phyloP scores from a whole-genome alignment of 2,797 vertebrate species.

The Lateolabrax maculatus region DNA sequence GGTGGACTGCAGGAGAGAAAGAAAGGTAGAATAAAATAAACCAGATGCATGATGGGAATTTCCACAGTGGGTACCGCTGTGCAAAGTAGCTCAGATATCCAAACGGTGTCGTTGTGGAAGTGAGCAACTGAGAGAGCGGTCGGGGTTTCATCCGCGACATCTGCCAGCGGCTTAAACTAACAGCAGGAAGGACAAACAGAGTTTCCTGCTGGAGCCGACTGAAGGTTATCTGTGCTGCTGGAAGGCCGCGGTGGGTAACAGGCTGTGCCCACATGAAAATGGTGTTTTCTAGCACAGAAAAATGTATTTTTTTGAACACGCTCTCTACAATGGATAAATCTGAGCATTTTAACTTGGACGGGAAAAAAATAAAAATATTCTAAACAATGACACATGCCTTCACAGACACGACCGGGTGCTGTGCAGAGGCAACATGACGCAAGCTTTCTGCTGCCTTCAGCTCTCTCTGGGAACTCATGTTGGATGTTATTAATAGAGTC shows the following conservation, averaged over 20 bases:
- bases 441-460: not conserved
- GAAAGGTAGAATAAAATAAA: not conserved
- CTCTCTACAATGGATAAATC: not conserved
- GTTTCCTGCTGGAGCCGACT: slow-evolving; percentile 36
- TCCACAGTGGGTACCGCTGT: not conserved
- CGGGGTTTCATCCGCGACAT: slow-evolving; percentile 44
- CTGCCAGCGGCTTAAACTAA: slow-evolving; percentile 44
- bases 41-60: slow-evolving; percentile 34
- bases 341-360: not conserved
- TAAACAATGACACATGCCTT: not conserved
- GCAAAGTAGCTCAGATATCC: slow-evolving; percentile 5
- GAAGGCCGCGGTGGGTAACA: not conserved
- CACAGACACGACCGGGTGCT: not conserved
- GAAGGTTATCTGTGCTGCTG: slow-evolving; percentile 50
- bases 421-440: not conserved
- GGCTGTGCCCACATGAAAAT: not conserved
- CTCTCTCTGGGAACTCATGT: not conserved
- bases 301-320: not conserved
- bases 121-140: slow-evolving; percentile 30
- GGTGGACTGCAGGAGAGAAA: not conserved
- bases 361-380: not conserved
- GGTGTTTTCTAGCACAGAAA: not conserved
- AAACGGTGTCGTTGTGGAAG: slow-evolving; percentile 25
- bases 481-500: not conserved
- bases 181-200: slow-evolving; percentile 51